A percentile compares a stretch with the other conserved stretches of the same genome.
Evolutionary conservation across 2,888 invertebrate genomes (phyloP).

Genomic region (Sesamia inferens): DNA sequence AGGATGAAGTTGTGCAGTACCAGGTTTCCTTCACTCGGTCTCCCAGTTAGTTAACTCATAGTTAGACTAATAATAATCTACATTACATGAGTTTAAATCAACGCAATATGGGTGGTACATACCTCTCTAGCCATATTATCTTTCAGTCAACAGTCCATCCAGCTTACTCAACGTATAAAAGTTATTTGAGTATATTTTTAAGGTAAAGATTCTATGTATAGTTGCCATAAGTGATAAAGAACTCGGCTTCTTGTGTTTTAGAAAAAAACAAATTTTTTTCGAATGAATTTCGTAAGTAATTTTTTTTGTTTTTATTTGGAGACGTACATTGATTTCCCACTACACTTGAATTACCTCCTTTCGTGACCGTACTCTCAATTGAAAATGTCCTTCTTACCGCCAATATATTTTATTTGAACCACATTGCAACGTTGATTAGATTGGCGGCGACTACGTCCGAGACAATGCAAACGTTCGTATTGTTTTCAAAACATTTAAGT

Average conservation of each 20-base stretch:
- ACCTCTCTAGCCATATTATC: not conserved
- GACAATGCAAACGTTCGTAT: slow-evolving; percentile 76
- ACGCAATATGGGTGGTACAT: not conserved
- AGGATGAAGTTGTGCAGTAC: too few relatives aligned
- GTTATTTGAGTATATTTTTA: not conserved
- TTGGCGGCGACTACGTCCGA: slow-evolving; percentile 79
- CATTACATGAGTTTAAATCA: not conserved
- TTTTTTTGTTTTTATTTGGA: too few relatives aligned
- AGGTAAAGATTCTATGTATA: too few relatives aligned
- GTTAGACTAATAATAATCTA: not conserved
- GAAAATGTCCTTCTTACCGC: not conserved
- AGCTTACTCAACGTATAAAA: not conserved
- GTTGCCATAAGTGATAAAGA: too few relatives aligned
- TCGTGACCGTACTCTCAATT: not conserved
- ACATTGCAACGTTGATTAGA: slow-evolving; percentile 76
- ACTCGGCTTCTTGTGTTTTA: too few relatives aligned
- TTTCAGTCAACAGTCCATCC: not conserved
- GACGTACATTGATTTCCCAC: too few relatives aligned
- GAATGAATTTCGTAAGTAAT: too few relatives aligned
- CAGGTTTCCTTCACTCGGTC: too few relatives aligned
- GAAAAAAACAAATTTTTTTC: too few relatives aligned
- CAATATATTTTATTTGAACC: slow-evolving; percentile 35
- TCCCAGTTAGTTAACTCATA: not conserved
- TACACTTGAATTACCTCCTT: too few relatives aligned
- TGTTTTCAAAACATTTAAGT: slow-evolving; percentile 77